A percentile compares a stretch with the other conserved stretches of the same genome.
Evolutionary conservation across 2,113 vertebrate species (phyloP).

Genomic region (Hydrochoerus hydrochaeris): DNA sequence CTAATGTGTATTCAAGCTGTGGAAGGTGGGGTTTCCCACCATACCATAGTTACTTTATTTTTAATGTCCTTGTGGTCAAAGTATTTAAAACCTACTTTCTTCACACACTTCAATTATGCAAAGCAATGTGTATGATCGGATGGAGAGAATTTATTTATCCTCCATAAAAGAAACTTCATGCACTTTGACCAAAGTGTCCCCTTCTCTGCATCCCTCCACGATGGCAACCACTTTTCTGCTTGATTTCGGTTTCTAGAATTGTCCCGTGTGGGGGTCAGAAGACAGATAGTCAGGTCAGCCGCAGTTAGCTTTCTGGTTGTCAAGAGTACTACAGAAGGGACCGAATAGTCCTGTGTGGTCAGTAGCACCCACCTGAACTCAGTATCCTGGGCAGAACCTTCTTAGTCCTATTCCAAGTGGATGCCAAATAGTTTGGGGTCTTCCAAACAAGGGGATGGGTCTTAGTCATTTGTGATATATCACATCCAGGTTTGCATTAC

Average conservation of each 20-base stretch:
- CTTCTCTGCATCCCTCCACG: neutral
- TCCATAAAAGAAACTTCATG: neutral
- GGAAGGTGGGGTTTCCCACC: neutral
- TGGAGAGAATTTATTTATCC: neutral
- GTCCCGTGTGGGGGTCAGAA: slow-evolving; percentile 23
- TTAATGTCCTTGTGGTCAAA: neutral
- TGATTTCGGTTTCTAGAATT: neutral
- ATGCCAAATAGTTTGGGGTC: neutral
- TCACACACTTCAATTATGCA: neutral
- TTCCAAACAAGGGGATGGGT: slow-evolving; percentile 56
- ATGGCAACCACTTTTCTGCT: neutral
- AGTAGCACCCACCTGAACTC: slow-evolving; percentile 3
- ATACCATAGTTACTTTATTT: neutral
- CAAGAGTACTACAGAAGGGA: neutral
- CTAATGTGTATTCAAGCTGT: too few species aligned
- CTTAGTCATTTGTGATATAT: neutral
- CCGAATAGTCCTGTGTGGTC: neutral
- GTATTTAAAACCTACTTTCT: neutral
- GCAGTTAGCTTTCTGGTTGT: neutral
- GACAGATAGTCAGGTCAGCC: neutral
- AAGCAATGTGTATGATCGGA: neutral
- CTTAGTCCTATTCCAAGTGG: slow-evolving; percentile 50
- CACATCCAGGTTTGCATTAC: slow-evolving; percentile 70
- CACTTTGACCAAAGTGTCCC: neutral
- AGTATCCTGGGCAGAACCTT: neutral